Evolutionary conservation across 2,113 vertebrate genomes (phyloP).

Genomic region (Perca flavescens): DNA sequence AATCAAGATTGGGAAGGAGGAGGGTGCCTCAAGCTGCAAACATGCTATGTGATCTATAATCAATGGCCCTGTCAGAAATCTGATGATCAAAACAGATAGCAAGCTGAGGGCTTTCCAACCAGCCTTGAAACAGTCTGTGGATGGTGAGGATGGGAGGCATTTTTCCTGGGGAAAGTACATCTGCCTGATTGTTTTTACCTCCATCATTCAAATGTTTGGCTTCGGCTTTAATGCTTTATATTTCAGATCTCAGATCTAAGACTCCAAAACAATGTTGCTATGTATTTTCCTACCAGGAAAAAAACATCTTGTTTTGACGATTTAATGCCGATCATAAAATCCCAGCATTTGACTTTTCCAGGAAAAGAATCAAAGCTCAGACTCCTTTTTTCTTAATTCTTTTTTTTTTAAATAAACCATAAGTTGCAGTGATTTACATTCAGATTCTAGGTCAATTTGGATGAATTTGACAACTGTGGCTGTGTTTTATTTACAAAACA

Average conservation of each 20-base stretch:
- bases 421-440: neutral
- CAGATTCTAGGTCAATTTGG: neutral
- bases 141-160: conserved; percentile 31
- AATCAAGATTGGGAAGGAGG: conserved; percentile 40
- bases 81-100: conserved; percentile 74
- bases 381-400: neutral
- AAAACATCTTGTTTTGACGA: conserved; percentile 33
- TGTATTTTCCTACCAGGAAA: conserved; percentile 28
- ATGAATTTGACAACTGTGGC: neutral
- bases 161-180: conserved; percentile 46
- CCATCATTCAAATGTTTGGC: conserved; percentile 58
- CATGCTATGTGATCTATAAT: conserved; percentile 69
- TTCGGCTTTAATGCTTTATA: conserved; percentile 30
- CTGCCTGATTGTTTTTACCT: conserved; percentile 54
- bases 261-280: conserved; percentile 14
- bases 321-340: conserved; percentile 26
- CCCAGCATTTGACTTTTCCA: neutral
- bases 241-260: conserved; percentile 32
- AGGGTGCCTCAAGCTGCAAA: conserved; percentile 44
- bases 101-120: conserved; percentile 44
- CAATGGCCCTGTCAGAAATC: conserved; percentile 69
- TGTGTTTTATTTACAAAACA: neutral
- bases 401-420: neutral
- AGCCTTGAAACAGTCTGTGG: conserved; percentile 38
- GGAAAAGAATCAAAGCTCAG: neutral